A percentile compares a stretch with the other conserved stretches of the same genome.
These are phyloP conservation scores for Pogonocichla stellata DNA, from an alignment of 2,113 vertebrate genomes.

Conservation along the genomic window DNA sequence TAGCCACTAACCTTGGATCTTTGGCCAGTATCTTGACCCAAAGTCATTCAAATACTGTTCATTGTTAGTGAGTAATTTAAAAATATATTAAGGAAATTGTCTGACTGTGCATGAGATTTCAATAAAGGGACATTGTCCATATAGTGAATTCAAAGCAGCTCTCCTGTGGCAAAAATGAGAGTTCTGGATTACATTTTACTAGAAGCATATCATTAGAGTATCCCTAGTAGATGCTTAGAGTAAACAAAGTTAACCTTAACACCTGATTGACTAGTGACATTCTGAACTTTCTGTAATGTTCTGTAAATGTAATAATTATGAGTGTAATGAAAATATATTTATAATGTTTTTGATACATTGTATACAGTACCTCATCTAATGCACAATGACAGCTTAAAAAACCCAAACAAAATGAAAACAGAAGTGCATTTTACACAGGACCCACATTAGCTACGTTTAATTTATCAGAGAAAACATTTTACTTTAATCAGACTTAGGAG, in stretches of 20 bases:
- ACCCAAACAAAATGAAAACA: neutral
- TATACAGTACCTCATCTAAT: neutral
- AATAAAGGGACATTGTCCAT: neutral
- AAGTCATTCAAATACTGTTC: neutral
- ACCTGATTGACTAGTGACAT: neutral
- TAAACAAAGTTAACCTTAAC: neutral
- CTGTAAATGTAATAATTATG: neutral
- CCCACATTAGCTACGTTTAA: neutral
- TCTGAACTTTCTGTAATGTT: neutral
- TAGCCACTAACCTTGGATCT: neutral
- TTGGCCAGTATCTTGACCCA: neutral
- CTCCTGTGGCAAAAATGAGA: neutral
- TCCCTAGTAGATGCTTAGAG: neutral
- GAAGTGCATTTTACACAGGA: neutral
- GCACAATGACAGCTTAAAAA: neutral
- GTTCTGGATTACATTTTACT: neutral
- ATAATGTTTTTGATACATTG: neutral
- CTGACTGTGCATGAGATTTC: neutral
- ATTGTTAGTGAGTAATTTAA: neutral
- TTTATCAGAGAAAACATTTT: neutral
- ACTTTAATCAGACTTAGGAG: neutral
- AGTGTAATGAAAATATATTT: neutral
- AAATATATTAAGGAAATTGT: neutral
- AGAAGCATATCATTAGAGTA: neutral
- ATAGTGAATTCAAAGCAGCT: neutral